Percentiles rank a stretch among this genome's conserved stretches.
These are phyloP conservation scores for Myotis yumanensis DNA, from an alignment of 2,113 vertebrate species.

Conservation along the genomic window DNA sequence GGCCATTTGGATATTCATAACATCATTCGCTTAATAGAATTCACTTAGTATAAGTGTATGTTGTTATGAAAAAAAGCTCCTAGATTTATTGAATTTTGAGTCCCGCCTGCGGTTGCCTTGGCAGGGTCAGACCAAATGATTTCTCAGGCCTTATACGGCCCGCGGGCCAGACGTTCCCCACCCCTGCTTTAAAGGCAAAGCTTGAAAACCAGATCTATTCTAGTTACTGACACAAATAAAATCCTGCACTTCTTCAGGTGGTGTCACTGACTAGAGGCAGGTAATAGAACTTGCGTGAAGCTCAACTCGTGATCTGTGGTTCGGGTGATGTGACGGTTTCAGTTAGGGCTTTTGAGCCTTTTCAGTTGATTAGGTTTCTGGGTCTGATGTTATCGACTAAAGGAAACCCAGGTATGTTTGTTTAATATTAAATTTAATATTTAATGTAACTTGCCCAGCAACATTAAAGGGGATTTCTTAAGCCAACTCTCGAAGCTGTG, in stretches of 20 bases:
- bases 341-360: constrained; percentile 2
- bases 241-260: neutral
- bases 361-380: constrained; percentile 50
- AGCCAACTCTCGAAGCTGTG: constrained; percentile 4
- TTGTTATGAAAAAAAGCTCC: no score
- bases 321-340: neutral
- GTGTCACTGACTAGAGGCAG: neutral
- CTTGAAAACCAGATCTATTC: constrained; percentile 34
- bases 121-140: no score
- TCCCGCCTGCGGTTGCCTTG: no score
- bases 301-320: neutral
- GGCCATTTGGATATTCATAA: no score
- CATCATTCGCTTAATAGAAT: no score
- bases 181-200: neutral
- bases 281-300: neutral
- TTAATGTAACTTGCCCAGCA: neutral
- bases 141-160: no score
- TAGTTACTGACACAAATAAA: neutral
- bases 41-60: no score
- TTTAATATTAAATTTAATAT: constrained; percentile 17
- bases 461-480: neutral
- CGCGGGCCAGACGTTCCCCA: no score
- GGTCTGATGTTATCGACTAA: constrained; percentile 11
- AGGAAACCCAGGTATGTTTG: constrained; percentile 15
- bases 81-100: no score